Evolutionary conservation across 2,113 vertebrate species (phyloP).

Genomic region (Brachypodius melanocephalos): DNA sequence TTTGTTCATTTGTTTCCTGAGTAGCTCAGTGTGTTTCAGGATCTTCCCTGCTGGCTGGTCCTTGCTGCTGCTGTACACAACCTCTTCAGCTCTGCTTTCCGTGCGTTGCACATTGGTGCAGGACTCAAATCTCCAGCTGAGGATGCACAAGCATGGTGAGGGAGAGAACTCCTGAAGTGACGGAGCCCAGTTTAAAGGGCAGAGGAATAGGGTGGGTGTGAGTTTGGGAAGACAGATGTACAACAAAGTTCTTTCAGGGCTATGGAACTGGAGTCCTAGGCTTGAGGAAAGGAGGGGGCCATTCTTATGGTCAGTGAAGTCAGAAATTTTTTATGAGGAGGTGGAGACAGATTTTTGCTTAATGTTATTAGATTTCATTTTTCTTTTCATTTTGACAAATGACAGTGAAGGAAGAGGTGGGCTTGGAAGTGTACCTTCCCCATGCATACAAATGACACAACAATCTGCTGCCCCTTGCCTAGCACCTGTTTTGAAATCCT

Average conservation of each 20-base stretch:
- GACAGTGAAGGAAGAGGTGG: background rate
- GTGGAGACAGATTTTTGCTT: background rate
- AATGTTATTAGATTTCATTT: background rate
- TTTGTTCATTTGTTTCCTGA: background rate
- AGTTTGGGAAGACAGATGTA: background rate
- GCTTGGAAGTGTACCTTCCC: background rate
- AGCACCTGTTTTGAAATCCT: background rate
- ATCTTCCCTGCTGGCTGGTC: background rate
- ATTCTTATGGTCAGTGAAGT: background rate
- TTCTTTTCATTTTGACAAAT: background rate
- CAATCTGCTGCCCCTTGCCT: background rate
- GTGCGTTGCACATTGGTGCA: background rate
- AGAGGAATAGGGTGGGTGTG: background rate
- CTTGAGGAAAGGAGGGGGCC: background rate
- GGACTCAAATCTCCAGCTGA: background rate
- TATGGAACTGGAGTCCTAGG: background rate
- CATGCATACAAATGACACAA: background rate
- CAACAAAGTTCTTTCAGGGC: background rate
- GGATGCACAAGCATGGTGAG: background rate
- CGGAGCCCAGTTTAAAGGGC: background rate
- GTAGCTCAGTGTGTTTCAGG: background rate
- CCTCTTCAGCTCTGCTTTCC: background rate
- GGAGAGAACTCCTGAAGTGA: background rate
- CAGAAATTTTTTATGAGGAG: background rate
- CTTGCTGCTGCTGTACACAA: background rate